Base-by-base conservation (phyloP, 1,140 invertebrate species). In the Listronotus bonariensis region DNA sequence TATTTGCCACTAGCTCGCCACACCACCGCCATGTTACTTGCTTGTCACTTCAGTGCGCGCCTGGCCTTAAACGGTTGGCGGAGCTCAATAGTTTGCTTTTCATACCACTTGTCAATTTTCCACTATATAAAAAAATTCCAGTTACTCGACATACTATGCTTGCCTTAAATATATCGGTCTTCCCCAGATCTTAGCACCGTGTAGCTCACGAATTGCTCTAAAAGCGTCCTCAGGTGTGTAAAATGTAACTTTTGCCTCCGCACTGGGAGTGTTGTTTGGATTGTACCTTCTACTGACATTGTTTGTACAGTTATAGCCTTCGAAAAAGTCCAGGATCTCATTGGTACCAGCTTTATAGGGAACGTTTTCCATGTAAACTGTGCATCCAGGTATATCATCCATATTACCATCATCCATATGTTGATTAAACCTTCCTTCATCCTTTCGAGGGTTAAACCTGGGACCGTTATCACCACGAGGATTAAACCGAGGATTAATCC, bases 211-310 rank as follows among this genome's bases (percentile, higher is more conserved):
- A 2, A 92, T 80, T 0, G 92, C 93, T 17, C 86, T 82, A 58
- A 88, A 83, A 0, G 93, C 93, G 56, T 95, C 91, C 14, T 85
- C 82, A 0, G 89, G 87, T 0, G 85, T 85, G 0, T 82, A 81
- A 73, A 98, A 95, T 0, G 90, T 87, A 0, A 97, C 89, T 8
- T 93, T 85, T 1, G 93, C 93, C 77, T 97, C 94, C 0, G 93
- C 93, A 0, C 94, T 95, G 0, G 93, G 89, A 77, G 89, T 87
- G 0, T 92, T 90, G 46, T 88, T 86, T 31, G 93, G 91, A 75
- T 93, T 92, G 77, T 90, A 95, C 1, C 92, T 82, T 31, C 92
- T 76, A 58, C 94, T 91, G 3, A 95, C 86, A 68, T 93, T 88
- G 0, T 88, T 82, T 9, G 86, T 85, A 0, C 92, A 75, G 45